These are phyloP conservation scores for Halcyon malimbica DNA, from an alignment of 2,113 vertebrate species.

Conservation along the genomic window DNA sequence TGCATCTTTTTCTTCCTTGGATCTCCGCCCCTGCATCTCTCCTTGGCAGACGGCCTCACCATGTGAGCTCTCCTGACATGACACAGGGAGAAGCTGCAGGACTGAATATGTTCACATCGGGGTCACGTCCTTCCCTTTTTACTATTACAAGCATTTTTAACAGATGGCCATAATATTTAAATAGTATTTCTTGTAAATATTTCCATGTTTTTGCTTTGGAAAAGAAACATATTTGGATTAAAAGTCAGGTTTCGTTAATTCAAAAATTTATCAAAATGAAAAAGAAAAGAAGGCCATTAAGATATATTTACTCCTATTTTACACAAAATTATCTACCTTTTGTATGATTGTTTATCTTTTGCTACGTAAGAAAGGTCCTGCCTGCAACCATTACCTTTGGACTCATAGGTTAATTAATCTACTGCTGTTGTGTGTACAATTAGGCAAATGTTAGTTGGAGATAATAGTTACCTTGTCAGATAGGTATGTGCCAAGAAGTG, in stretches of 20 bases:
- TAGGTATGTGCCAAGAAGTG: neutral
- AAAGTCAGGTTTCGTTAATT: neutral
- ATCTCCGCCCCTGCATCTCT: neutral
- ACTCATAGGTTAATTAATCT: neutral
- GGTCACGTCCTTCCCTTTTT: neutral
- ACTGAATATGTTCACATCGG: neutral
- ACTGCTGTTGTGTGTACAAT: neutral
- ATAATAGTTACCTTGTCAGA: neutral
- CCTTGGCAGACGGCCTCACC: neutral
- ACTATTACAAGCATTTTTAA: neutral
- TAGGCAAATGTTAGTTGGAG: neutral
- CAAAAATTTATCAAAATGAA: neutral
- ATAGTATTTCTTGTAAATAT: neutral
- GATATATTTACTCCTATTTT: neutral
- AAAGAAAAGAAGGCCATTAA: neutral
- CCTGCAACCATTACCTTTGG: neutral
- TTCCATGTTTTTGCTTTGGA: neutral
- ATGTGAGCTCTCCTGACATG: neutral
- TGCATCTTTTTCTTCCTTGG: neutral
- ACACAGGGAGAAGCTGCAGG: neutral
- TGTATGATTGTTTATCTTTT: neutral
- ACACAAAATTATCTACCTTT: neutral
- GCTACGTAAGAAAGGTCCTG: neutral
- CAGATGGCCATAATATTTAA: neutral
- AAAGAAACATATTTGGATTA: neutral